These are phyloP conservation scores for Dermolepida albohirtum DNA, from an alignment of 2,888 invertebrate species.

Conservation along the genomic window DNA sequence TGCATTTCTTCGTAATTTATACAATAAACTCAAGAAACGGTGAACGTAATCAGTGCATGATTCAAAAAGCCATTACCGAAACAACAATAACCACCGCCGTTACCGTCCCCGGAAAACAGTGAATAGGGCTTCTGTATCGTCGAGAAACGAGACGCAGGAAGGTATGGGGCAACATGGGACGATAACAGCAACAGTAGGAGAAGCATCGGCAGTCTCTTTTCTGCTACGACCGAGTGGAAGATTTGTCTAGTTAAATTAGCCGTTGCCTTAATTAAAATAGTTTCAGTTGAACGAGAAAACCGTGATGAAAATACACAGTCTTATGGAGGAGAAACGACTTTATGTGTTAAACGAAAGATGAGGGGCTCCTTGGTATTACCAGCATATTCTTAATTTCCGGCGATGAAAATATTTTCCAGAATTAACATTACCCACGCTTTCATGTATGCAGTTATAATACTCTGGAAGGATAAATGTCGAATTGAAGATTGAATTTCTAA, in stretches of 20 bases:
- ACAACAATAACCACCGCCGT: conserved; percentile 24
- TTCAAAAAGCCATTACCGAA: conserved; percentile 27
- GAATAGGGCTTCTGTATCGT: neutral
- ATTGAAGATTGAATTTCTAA: too few species aligned
- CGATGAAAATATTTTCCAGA: conserved; percentile 59
- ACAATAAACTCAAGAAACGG: conserved; percentile 29
- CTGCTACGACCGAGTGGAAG: conserved; percentile 52
- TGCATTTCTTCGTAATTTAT: conserved; percentile 17
- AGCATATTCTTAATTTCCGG: conserved; percentile 62
- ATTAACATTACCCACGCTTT: conserved; percentile 47
- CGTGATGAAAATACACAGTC: conserved; percentile 61
- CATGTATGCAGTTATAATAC: too few species aligned
- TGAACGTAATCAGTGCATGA: conserved; percentile 20
- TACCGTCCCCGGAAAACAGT: neutral
- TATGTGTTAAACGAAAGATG: conserved; percentile 50
- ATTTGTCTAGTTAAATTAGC: conserved; percentile 66
- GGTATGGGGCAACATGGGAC: neutral
- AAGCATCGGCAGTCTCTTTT: conserved; percentile 51
- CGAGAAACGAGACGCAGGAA: neutral
- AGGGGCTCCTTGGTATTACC: conserved; percentile 51
- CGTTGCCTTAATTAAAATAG: conserved; percentile 66
- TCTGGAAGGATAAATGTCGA: too few species aligned
- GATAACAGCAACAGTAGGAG: neutral
- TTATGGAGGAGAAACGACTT: conserved; percentile 56
- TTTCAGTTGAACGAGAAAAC: conserved; percentile 63